Conservation (phyloP, 2,113 vertebrate species). For the Tauraco erythrolophus region DNA sequence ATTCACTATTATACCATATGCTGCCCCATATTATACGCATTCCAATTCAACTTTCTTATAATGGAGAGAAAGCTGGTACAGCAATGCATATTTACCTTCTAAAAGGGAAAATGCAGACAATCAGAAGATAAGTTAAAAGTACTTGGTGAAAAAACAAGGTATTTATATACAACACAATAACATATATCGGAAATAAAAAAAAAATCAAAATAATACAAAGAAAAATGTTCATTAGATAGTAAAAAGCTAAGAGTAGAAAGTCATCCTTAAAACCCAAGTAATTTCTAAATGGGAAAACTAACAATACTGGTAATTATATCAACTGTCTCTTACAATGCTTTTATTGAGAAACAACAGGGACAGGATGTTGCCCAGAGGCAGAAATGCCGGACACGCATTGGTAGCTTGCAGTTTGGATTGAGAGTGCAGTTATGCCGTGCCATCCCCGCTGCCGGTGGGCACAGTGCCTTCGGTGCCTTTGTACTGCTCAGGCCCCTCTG, state of each 20-base stretch:
- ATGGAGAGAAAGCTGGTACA: not conserved
- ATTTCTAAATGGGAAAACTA: not conserved
- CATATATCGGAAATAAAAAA: not conserved
- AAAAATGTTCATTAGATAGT: not conserved
- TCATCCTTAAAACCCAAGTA: not conserved
- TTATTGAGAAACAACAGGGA: not conserved
- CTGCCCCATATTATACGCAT: not conserved
- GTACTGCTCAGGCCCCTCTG: not conserved
- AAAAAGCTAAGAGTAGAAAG: not conserved
- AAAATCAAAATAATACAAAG: not conserved
- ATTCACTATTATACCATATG: not conserved
- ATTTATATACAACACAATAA: not conserved
- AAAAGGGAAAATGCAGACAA: not conserved
- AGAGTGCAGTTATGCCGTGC: fast-evolving
- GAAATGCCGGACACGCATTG: not conserved
- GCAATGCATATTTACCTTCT: not conserved
- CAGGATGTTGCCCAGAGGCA: not conserved
- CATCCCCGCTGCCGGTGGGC: fast-evolving
- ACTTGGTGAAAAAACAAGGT: not conserved
- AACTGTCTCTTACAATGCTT: not conserved
- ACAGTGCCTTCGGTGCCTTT: not conserved
- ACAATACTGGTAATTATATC: not conserved
- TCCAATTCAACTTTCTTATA: not conserved
- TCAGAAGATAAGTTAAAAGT: not conserved
- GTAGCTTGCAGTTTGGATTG: not conserved